Evolutionary conservation across 2,113 vertebrate genomes (phyloP), one percentile per base, ranked within the genome.

Genomic region (Anolis carolinensis): DNA sequence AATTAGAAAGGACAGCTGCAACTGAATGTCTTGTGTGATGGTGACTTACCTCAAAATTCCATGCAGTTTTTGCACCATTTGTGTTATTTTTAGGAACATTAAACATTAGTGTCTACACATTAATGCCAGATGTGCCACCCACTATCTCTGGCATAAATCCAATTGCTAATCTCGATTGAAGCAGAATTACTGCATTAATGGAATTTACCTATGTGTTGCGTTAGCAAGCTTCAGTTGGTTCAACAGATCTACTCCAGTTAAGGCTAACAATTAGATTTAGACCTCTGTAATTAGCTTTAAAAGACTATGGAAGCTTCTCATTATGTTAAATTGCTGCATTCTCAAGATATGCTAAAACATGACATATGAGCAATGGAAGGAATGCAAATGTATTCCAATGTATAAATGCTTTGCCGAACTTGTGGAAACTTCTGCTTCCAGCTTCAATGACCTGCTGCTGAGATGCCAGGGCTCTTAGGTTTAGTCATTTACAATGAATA

Each of bases 401-500:
- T 65, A 30, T 67, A 62, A 71, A n/a, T 25, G 62, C 23, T 73
- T 21, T 25, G 39, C 5, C 2, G 1, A 21, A 21, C 59, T 86
- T n/a, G 0, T 0, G 84, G 82, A 79, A 79, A 68, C 34, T 88
- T 76, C 9, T 87, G 48, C 79, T 70, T 72, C 48, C 32, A 77
- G 63, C 71, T 87, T 23, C 59, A 39, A 68, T 55, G 36, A 32
- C 34, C 84, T 73, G 7, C 39, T 32, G 81, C 68, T 71, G 62
- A 67, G 70, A 82, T 0, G 0, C 70, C 39, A 85, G 87, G 79
- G 74, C 85, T 62, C 70, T 90, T 74, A 32, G 59, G 82, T 44
- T 63, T 44, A 75, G 62, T 74, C 52, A 77, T 71, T 76, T 83
- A 74, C 73, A 21, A 2, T 14, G 52, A 88, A 79, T 84, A 81